phyloP scores from a whole-genome alignment of 2,888 invertebrate species.

The Crepidodera aurea region DNA sequence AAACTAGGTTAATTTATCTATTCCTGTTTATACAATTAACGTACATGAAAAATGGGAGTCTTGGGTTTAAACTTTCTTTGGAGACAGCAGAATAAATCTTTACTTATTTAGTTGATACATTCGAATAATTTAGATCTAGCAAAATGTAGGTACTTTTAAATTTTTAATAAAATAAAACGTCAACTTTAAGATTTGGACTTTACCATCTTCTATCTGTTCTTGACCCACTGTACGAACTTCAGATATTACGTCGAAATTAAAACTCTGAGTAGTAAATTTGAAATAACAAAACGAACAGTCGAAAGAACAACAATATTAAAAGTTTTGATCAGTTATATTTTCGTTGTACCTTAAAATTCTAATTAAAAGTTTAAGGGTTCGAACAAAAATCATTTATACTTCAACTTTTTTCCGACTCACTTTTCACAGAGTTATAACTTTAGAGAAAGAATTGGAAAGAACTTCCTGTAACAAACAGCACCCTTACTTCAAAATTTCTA shows the following conservation, averaged over 20 bases:
- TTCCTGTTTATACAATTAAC: neutral
- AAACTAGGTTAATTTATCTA: constrained; percentile 7
- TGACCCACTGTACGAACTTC: too few relatives aligned
- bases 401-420: constrained; percentile 2
- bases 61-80: too few relatives aligned
- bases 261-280: neutral
- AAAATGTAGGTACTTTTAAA: too few relatives aligned
- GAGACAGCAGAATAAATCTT: too few relatives aligned
- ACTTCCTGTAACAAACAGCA: neutral
- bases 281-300: neutral
- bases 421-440: constrained; percentile 9
- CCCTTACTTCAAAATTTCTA: neutral
- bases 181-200: too few relatives aligned
- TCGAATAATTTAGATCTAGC: too few relatives aligned
- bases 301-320: constrained; percentile 13
- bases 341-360: constrained; percentile 1
- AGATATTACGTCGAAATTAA: too few relatives aligned
- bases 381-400: constrained; percentile 15
- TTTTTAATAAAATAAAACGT: too few relatives aligned
- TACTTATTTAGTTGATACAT: too few relatives aligned
- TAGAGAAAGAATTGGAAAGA: constrained; percentile 1
- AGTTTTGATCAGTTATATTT: neutral
- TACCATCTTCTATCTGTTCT: too few relatives aligned
- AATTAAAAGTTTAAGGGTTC: constrained; percentile 11
- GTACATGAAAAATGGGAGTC: too few relatives aligned